Evolutionary conservation across 2,797 vertebrate genomes (phyloP).

Genomic region (Rhabdophis nuchalis): DNA sequence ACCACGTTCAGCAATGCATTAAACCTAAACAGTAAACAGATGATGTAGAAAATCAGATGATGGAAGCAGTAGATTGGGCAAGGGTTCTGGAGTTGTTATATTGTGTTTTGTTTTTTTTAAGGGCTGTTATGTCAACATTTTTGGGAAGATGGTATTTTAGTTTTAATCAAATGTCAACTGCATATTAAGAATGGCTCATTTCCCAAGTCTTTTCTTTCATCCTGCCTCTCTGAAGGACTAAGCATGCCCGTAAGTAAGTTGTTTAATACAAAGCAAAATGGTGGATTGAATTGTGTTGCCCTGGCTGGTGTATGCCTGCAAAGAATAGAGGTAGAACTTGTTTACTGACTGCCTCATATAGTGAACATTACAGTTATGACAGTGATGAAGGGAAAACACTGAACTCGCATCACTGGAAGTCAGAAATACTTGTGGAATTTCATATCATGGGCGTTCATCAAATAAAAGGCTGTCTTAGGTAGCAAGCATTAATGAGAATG

Average conservation of each 20-base stretch:
- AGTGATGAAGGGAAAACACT: not conserved
- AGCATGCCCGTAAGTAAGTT: not conserved
- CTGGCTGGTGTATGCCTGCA: not conserved
- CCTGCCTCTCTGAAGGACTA: not conserved
- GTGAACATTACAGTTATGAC: not conserved
- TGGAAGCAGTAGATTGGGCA: not conserved
- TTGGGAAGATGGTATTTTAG: not conserved
- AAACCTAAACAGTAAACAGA: conserved; percentile 12
- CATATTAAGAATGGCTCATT: not conserved
- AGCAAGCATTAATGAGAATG: not conserved
- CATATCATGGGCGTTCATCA: not conserved
- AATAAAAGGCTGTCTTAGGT: not conserved
- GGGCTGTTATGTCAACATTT: not conserved
- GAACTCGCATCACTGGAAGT: no score
- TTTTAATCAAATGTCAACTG: not conserved
- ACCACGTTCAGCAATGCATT: conserved; percentile 1
- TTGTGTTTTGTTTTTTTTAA: not conserved
- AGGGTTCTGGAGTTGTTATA: not conserved
- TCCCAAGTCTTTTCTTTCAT: not conserved
- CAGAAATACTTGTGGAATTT: not conserved
- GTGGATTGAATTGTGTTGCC: not conserved
- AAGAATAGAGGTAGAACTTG: not conserved
- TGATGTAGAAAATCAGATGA: not conserved
- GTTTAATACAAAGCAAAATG: not conserved
- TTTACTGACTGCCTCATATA: not conserved